These are phyloP conservation scores for Euborellia annulipes DNA, from an alignment of 1,140 invertebrate species.

Conservation along the genomic window DNA sequence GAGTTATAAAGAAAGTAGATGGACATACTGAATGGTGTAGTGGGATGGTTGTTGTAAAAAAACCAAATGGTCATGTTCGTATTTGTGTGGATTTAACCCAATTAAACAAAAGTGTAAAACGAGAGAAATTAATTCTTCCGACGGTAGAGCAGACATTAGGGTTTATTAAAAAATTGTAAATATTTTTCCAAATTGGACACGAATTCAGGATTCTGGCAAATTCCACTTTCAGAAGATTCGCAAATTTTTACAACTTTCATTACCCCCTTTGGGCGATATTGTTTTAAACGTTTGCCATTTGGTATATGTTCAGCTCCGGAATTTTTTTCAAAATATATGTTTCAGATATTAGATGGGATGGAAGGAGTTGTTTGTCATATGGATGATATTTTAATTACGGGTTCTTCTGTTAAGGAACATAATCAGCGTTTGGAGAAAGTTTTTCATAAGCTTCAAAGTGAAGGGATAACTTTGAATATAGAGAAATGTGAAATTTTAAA, in stretches of 20 bases:
- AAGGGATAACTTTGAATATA: constrained; percentile 10
- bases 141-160: constrained; percentile 4
- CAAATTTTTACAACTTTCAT: constrained; percentile 14
- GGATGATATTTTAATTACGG: constrained; percentile 2
- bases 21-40: constrained; percentile 24
- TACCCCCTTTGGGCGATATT: constrained; percentile 16
- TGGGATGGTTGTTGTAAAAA: constrained; percentile 25
- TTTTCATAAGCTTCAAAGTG: constrained; percentile 10
- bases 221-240: constrained; percentile 11
- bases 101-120: constrained; percentile 19
- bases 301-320: constrained; percentile 12
- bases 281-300: constrained; percentile 12
- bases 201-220: constrained; percentile 14
- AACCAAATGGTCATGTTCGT: constrained; percentile 22
- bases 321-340: not conserved
- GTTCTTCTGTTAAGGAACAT: constrained; percentile 1
- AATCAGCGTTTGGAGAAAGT: not conserved
- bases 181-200: constrained; percentile 15
- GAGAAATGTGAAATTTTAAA: constrained; percentile 9
- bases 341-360: not conserved
- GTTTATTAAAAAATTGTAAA: not conserved
- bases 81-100: constrained; percentile 26
- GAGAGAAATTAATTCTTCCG: constrained; percentile 12
- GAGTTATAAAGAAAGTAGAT: constrained; percentile 21
- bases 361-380: not conserved